These are phyloP conservation scores for Carassius auratus DNA, from an alignment of 2,113 vertebrate genomes.

Conservation along the genomic window DNA sequence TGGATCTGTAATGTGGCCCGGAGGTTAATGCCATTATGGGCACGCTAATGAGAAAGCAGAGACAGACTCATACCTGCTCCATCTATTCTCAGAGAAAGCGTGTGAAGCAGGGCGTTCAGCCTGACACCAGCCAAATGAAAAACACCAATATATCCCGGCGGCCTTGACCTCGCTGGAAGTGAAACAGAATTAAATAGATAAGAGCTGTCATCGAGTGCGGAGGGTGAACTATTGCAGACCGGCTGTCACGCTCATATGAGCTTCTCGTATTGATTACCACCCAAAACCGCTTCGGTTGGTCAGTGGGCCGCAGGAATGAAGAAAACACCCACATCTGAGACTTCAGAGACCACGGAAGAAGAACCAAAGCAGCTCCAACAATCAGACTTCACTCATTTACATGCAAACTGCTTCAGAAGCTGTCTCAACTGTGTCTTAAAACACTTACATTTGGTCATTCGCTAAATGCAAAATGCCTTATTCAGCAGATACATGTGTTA, in stretches of 20 bases:
- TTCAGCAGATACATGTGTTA: too few relatives aligned
- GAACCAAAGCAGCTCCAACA: too few relatives aligned
- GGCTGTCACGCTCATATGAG: slow-evolving; percentile 42
- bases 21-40: slow-evolving; percentile 43
- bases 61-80: slow-evolving; percentile 12
- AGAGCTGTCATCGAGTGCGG: slow-evolving; percentile 40
- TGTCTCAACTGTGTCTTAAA: too few relatives aligned
- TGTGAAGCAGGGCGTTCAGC: neutral
- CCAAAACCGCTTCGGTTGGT: neutral
- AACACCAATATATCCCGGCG: slow-evolving; percentile 47
- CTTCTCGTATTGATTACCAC: slow-evolving; percentile 3
- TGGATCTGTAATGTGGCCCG: slow-evolving; percentile 46
- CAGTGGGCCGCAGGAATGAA: too few relatives aligned
- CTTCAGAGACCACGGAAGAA: too few relatives aligned
- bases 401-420: too few relatives aligned
- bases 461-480: too few relatives aligned
- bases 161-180: slow-evolving; percentile 36
- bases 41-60: slow-evolving; percentile 44
- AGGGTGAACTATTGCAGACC: slow-evolving; percentile 42
- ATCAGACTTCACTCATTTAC: too few relatives aligned
- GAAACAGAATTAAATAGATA: slow-evolving; percentile 52
- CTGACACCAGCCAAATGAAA: slow-evolving; percentile 42
- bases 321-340: too few relatives aligned
- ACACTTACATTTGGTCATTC: too few relatives aligned
- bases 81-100: neutral